These are phyloP conservation scores for Whitmania pigra DNA, from an alignment of 1,140 invertebrate genomes.

Conservation along the genomic window DNA sequence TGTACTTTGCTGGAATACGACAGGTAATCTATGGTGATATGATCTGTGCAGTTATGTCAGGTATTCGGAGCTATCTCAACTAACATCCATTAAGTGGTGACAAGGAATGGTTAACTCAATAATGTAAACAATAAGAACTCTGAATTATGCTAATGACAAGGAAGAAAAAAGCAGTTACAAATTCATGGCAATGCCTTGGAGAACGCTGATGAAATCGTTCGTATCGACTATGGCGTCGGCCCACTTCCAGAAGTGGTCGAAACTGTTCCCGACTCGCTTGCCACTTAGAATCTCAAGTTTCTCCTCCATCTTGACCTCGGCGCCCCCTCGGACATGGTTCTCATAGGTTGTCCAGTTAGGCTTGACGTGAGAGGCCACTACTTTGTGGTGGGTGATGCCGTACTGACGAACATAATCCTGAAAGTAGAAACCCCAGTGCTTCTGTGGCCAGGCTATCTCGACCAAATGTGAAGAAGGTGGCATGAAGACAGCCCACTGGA, in stretches of 20 bases:
- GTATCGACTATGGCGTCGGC: slow-evolving; percentile 20
- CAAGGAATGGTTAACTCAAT: too few relatives aligned
- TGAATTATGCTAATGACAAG: too few relatives aligned
- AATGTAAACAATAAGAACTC: too few relatives aligned
- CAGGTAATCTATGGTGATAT: too few relatives aligned
- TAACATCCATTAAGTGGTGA: too few relatives aligned
- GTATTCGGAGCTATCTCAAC: too few relatives aligned
- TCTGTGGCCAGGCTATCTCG: slow-evolving; percentile 23
- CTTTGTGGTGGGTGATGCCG: background rate
- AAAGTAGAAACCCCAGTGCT: slow-evolving; percentile 22
- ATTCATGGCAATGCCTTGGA: background rate
- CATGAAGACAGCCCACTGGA: slow-evolving; percentile 23
- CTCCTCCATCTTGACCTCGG: slow-evolving; percentile 13
- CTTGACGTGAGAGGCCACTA: slow-evolving; percentile 4
- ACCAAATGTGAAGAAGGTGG: slow-evolving; percentile 14
- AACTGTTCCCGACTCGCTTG: background rate
- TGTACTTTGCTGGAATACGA: too few relatives aligned
- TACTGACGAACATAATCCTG: slow-evolving; percentile 8
- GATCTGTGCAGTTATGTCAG: too few relatives aligned
- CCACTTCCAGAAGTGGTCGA: slow-evolving; percentile 24
- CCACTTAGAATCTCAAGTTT: background rate
- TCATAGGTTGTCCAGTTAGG: slow-evolving; percentile 14
- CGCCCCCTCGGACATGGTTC: background rate
- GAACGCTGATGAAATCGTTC: background rate
- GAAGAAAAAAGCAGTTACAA: too few relatives aligned